Base-by-base conservation (phyloP, 2,797 vertebrate species). In the Pempheris klunzingeri region DNA sequence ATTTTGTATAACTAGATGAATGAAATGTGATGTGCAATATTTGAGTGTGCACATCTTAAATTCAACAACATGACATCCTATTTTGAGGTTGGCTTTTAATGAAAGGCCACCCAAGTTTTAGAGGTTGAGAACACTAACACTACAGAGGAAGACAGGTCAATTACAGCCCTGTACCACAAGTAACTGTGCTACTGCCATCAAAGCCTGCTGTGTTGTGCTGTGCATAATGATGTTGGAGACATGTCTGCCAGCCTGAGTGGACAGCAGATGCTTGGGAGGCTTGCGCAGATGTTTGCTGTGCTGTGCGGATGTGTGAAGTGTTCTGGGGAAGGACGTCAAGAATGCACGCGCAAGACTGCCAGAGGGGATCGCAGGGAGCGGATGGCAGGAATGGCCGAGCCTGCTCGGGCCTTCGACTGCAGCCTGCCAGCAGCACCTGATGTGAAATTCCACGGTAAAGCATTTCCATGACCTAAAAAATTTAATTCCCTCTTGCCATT, bases 301-400 rank as follows among this genome's bases (percentile, higher is more conserved):
- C 77, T 32, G 63, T 32, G 68, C 50, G 76, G 43, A 81, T 39
- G 78, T 83, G 86, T 78, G 72, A 85, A 82, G 76, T 79, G 80
- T 87, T 91, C 81, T 75, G 71, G 69, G 81, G 67, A 80, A 73
- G 71, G 78, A 86, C 81, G 84, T 90, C 82, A 84, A 75, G 76
- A 90, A 90, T 77, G 77, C 57, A 54, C 39, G 57, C 34, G 64
- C 32, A 59, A 28, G 71, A 84, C 65, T 24, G 66, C 82, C 81
- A 71, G 64, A 71, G 44, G 80, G 78, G 64, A 78, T 71, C 59
- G 61, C 36, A 38, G 53, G 18, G 12, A 68, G 46, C 65, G 14
- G 63, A 41, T 2, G n/a, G 54, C 68, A 74, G 77, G 80, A 65
- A 83, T 34, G 69, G 59, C 41, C 13, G 2, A 70, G 52, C n/a